phyloP scores from a whole-genome alignment of 2,888 invertebrate species.

The Muschampia plurimacula region DNA sequence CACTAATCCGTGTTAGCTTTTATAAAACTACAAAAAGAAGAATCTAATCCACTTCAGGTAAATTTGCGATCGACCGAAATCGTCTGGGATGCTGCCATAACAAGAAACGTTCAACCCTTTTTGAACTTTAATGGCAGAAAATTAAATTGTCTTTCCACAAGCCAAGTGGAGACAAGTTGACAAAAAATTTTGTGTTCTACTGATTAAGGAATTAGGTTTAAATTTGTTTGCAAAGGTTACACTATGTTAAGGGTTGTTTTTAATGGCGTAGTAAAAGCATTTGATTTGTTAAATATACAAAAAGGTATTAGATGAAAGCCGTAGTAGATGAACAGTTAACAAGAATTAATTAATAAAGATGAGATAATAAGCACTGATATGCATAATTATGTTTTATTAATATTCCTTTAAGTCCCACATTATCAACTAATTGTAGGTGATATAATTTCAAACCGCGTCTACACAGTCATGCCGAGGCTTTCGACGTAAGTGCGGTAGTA shows the following conservation, averaged over 20 bases:
- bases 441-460: too few relatives aligned
- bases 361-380: neutral
- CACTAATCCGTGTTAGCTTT: neutral
- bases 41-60: slow-evolving; percentile 67
- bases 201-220: slow-evolving; percentile 6
- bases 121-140: slow-evolving; percentile 37
- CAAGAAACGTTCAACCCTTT: slow-evolving; percentile 47
- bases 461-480: too few relatives aligned
- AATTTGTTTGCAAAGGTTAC: slow-evolving; percentile 1
- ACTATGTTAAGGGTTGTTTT: neutral
- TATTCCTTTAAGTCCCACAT: too few relatives aligned
- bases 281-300: neutral
- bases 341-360: neutral
- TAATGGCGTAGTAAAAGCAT: neutral
- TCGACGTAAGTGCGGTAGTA: too few relatives aligned
- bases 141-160: neutral
- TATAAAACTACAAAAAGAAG: slow-evolving; percentile 47
- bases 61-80: slow-evolving; percentile 67
- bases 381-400: neutral
- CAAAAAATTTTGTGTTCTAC: slow-evolving; percentile 17
- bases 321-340: neutral
- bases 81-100: slow-evolving; percentile 56
- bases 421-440: too few relatives aligned
- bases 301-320: neutral
- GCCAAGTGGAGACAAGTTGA: neutral